Evolutionary conservation across 2,888 invertebrate species (phyloP), one percentile per base, ranked within the genome.

Genomic region (Pherbina coryleti): DNA sequence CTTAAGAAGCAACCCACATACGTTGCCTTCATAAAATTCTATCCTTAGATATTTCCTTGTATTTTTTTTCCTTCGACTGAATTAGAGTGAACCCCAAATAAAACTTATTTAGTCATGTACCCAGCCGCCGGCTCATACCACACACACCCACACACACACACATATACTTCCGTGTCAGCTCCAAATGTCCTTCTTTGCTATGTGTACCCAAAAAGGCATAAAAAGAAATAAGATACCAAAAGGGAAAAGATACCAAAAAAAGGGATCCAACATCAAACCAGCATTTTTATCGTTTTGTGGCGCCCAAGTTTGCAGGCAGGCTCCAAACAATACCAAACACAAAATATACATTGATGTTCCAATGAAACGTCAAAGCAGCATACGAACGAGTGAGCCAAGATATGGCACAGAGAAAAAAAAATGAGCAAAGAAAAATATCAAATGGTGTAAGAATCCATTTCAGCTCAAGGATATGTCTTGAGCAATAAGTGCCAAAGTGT

Each of bases 231-330:
- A 34, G 67, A 70, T 49, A 70, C 31, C 14, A 28, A 31, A 62
- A 77, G n/a, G 28, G 19, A 57, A 34, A 22, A 57, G 37, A 14
- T 17, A 3, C 53, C 3, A n/a, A 55, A 34, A 60, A 66, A 72
- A 71, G 19, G 25, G 19, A 53, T 53, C 55, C 75, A 49, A 72
- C 57, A 60, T 28, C 57, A 49, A 72, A 72, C 60, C 73, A 72
- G 72, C 72, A 77, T 79, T 80, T 77, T 75, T 77, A 76, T 78
- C 70, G 76, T 74, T 55, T 75, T 77, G 44, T 74, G 49, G 73
- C 73, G 73, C 73, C 73, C 73, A 62, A 25, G 62, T 22, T 49
- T 37, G 11, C 22, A 37, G 60, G 72, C 44, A 44, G 44, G 60
- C 60, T 25, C 60, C 37, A 44, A 34, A 19, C 19, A 34, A 14